These are phyloP conservation scores for Danio kyathit DNA, from an alignment of 2,797 vertebrate species.

Conservation along the genomic window DNA sequence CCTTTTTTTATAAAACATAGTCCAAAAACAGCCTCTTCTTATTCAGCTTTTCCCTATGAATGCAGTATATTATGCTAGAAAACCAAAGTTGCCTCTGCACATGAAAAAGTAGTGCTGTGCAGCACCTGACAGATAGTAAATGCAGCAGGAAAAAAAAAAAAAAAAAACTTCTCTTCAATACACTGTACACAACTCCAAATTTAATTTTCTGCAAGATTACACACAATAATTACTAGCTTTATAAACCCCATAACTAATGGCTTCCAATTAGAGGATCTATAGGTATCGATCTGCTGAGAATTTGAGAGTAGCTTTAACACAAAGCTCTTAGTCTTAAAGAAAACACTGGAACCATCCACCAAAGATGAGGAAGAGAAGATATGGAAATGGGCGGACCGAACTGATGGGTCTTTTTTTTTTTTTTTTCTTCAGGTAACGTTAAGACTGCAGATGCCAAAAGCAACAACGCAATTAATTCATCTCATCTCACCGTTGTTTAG, in stretches of 20 bases:
- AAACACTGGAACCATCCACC: slow-evolving; percentile 60
- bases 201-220: slow-evolving; percentile 98
- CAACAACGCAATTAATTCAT: slow-evolving; percentile 31
- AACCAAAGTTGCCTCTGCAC: slow-evolving; percentile 47
- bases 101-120: slow-evolving; percentile 54
- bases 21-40: background rate
- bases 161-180: slow-evolving; percentile 83
- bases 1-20: background rate
- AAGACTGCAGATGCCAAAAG: slow-evolving; percentile 27
- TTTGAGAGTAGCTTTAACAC: slow-evolving; percentile 73
- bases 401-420: slow-evolving; percentile 36
- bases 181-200: slow-evolving; percentile 87
- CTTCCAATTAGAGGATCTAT: slow-evolving; percentile 89
- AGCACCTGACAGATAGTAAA: slow-evolving; percentile 74
- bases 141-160: slow-evolving; percentile 74
- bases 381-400: slow-evolving; percentile 25
- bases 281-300: slow-evolving; percentile 86
- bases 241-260: slow-evolving; percentile 90
- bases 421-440: slow-evolving; percentile 5
- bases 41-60: slow-evolving; percentile 7
- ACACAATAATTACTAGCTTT: slow-evolving; percentile 94
- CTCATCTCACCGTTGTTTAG: slow-evolving; percentile 39
- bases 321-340: slow-evolving; percentile 64
- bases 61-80: slow-evolving; percentile 36
- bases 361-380: slow-evolving; percentile 59